A percentile compares a stretch with the other conserved stretches of the same genome.
phyloP scores from a whole-genome alignment of 2,888 invertebrate genomes.

The Phaedon cochleariae region DNA sequence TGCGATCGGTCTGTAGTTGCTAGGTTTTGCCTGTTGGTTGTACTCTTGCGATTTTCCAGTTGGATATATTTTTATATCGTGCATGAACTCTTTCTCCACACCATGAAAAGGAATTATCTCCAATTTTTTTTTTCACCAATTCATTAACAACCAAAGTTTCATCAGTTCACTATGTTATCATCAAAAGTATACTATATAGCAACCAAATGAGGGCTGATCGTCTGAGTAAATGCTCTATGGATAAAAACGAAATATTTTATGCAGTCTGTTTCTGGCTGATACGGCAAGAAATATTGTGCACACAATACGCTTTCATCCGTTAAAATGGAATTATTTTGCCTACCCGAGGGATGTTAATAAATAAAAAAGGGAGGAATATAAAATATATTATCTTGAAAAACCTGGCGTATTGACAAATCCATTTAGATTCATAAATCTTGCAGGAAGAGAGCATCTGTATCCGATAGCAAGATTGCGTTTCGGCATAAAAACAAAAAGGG shows the following conservation, averaged over 20 bases:
- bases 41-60: too few relatives aligned
- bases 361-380: conserved; percentile 14
- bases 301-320: background rate
- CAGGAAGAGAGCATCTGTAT: conserved; percentile 29
- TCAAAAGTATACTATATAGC: too few relatives aligned
- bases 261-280: background rate
- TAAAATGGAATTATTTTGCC: background rate
- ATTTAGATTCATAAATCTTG: conserved; percentile 33
- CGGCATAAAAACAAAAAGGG: conserved; percentile 18
- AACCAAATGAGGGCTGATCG: too few relatives aligned
- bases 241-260: too few relatives aligned
- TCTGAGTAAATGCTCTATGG: background rate
- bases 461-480: conserved; percentile 26
- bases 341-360: conserved; percentile 6
- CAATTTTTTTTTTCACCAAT: too few relatives aligned
- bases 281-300: background rate
- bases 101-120: too few relatives aligned
- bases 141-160: too few relatives aligned
- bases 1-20: too few relatives aligned
- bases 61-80: too few relatives aligned
- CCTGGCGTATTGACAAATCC: conserved; percentile 34
- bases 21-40: too few relatives aligned
- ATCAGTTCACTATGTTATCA: too few relatives aligned
- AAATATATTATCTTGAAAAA: conserved; percentile 27
- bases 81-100: too few relatives aligned